Evolutionary conservation across 37 sponge, comb jelly and placozoan species (phyloP), one percentile per base, ranked within the genome.

Genomic region (Eunapius fragilis): DNA sequence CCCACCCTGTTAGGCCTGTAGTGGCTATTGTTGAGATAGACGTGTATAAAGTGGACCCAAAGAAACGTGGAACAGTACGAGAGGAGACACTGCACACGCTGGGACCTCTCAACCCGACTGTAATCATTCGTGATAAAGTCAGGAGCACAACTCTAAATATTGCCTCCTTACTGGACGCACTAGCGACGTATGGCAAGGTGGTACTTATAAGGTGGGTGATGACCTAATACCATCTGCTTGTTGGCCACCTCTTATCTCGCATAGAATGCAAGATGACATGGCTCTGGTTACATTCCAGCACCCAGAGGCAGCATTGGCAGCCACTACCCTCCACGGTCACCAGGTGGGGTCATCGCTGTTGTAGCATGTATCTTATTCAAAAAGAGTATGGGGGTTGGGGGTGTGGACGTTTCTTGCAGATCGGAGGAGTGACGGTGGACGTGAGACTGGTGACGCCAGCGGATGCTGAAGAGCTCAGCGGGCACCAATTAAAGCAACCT

Each of bases 1-100:
- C 6, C 37, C 33, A 12, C 24, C 28, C 30, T 80, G 37, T 25
- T 88, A 94, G 97, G 58, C 98, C 98, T 27, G 98, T 98, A 48
- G 31, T 95, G n/a, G 98, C 94, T 24, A 80, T 95, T 12, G 31
- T 98, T 34, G 95, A 98, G 45, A 86, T 98, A 27, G 95, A 98
- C 26, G 76, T 98, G 0, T 81, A 89, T 30, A 45, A 80, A 45
- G 90, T 98, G 24, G 81, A 91, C 68, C 24, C 37, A n/a, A 31
- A 69, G 5, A 80, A 88, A 78, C 32, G 87, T 22, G 28, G 83
- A 0, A 14, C 14, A 34, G 90, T 91, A 36, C 71, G 75, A 11
- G 75, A 81, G 25, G 82, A 93, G 75, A 92, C 93, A 14, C 17
- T 41, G 10, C 35, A 38, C 27, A 32, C 71, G 0, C 75, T 93